These are phyloP conservation scores for Eremophila alpestris DNA, from an alignment of 2,797 vertebrate species.

Conservation along the genomic window DNA sequence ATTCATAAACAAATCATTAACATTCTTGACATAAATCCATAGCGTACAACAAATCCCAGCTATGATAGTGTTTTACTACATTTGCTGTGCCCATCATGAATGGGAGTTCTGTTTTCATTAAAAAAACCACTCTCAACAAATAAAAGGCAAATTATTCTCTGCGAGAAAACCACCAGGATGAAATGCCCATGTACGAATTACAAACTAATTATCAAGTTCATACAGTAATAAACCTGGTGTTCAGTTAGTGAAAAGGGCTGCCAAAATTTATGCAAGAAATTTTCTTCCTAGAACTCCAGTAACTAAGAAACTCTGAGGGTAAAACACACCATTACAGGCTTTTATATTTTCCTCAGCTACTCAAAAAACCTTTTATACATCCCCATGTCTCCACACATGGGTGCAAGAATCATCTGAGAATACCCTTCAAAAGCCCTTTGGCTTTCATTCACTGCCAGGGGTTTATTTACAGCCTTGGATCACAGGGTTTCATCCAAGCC, in stretches of 20 bases:
- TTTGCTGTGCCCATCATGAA: slow-evolving; percentile 75
- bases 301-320: not conserved
- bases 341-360: not conserved
- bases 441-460: not conserved
- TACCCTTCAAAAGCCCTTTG: not conserved
- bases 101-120: slow-evolving; percentile 70
- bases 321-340: not conserved
- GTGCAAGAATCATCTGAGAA: not conserved
- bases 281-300: slow-evolving; percentile 13
- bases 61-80: slow-evolving; percentile 78
- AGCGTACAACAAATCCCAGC: slow-evolving; percentile 73
- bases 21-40: slow-evolving; percentile 84
- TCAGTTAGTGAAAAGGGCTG: slow-evolving; percentile 8
- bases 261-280: slow-evolving; percentile 16
- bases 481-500: not conserved
- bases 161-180: slow-evolving; percentile 64
- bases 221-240: slow-evolving; percentile 51
- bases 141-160: slow-evolving; percentile 76
- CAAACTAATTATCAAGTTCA: slow-evolving; percentile 68
- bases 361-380: not conserved
- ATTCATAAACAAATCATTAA: slow-evolving; percentile 85
- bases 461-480: not conserved
- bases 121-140: slow-evolving; percentile 62
- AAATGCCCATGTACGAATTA: slow-evolving; percentile 66
- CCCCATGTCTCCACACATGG: not conserved